Evolutionary conservation across 2,113 vertebrate species (phyloP), one percentile per base, ranked within the genome.

Genomic region (Xyliphius kryptos): DNA sequence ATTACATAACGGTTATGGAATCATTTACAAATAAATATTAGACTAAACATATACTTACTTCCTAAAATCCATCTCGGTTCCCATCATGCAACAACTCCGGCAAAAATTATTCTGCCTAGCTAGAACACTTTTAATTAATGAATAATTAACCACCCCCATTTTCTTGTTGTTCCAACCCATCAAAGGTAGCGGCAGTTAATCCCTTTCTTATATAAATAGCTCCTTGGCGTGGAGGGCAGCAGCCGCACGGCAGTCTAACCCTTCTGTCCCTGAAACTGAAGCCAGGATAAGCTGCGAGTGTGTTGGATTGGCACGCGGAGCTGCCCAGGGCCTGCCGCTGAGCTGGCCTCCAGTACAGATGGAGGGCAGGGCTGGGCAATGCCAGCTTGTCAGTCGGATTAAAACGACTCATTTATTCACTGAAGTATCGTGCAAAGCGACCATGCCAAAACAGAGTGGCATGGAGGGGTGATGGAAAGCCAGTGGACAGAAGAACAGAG

Each of bases 321-420:
- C 85, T 81, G 86, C 85, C 86, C 78, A 80, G 81, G 86, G 81
- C 82, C 87, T 82, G 86, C 85, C 84, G 82, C 84, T 83, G 86
- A 63, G 85, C 82, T 85, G 86, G 85, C 82, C 85, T 85, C 85
- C 91, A 90, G 91, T 94, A 89, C 96, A 98, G 96, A 98, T 98
- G 96, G 96, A 93, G 92, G 91, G 91, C 92, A 93, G 91, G 89
- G 85, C 89, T 86, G 89, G 91, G 91, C 90, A 89, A 91, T 95
- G 95, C 95, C 95, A 96, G 91, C 90, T 93, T 98, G 95, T 98
- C 96, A 98, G 95, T 92, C 92, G 93, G 96, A 97, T 97, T 97
- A 97, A 96, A 97, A 97, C 95, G 96, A 98, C 94, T 98, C 96
- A 98, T 98, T 97, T 95, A 97, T 98, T 97, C 93, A 88, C 91